Evolutionary conservation across 2,113 vertebrate genomes (phyloP), one percentile per base, ranked within the genome.

Genomic region (Osmerus eperlanus): DNA sequence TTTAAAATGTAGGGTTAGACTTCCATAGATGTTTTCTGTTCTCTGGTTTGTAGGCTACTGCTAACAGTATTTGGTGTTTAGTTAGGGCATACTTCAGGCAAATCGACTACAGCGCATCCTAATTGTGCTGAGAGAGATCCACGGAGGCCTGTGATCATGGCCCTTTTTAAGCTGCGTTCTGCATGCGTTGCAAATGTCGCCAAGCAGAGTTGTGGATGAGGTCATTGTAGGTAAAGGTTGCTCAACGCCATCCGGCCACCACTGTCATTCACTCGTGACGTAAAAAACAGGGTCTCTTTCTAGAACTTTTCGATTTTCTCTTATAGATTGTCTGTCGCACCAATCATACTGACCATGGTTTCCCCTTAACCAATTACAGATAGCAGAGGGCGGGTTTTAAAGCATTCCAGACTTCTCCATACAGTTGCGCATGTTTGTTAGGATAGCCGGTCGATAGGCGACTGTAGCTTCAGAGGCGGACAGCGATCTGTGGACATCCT

Each of bases 251-350:
- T 12, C 65, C 36, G 65, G 29, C n/a, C 61, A 77, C 65, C 68
- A 58, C 68, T 69, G 72, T 77, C 72, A 61, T 64, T 61, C 41
- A 8, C 5, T 47, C 21, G 64, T 83, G 77, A 85, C 74, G 79
- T 67, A 66, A 72, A 68, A 28, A 12, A 9, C 32, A 32, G 68
- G 47, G 58, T 71, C 54, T 65, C 66, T 81, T 78, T 77, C 70
- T 67, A 77, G 65, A 63, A 72, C 51, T 91, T 93, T 91, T 91
- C 90, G 89, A 93, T 86, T 60, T 91, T 92, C 91, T 74, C 72
- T 83, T 67, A 90, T 82, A 32, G 86, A 84, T 81, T 60, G 53
- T 72, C 47, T n/a, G 29, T 0, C 28, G 54, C 67, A 73, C 91
- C 90, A 91, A 91, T 92, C 81, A 71, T 18, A 16, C 58, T 3